phyloP scores from a whole-genome alignment of 2,888 invertebrate species.

The Tachina lurida region DNA sequence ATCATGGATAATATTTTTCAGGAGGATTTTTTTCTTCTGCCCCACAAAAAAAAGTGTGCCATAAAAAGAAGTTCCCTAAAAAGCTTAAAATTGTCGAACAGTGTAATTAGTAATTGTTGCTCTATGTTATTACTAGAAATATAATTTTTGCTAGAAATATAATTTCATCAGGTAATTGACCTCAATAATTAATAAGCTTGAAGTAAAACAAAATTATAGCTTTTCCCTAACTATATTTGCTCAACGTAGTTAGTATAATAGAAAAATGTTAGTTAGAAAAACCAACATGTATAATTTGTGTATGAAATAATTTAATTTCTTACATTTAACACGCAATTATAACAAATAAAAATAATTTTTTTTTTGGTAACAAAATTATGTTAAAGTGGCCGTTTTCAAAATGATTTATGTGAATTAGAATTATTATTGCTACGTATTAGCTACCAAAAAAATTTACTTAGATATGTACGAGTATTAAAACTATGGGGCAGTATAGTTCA shows the following conservation, averaged over 20 bases:
- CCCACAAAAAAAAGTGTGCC: no score
- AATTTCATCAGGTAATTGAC: neutral
- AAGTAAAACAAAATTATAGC: neutral
- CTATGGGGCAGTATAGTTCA: no score
- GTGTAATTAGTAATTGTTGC: no score
- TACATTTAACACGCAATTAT: slow-evolving; percentile 44
- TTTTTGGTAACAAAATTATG: neutral
- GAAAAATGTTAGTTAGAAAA: neutral
- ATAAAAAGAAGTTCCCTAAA: no score
- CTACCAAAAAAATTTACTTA: no score
- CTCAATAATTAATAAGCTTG: neutral
- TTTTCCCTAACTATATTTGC: neutral
- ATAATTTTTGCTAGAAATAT: neutral
- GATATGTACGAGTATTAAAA: no score
- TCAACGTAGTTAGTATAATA: neutral
- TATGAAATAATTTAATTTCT: slow-evolving; percentile 5
- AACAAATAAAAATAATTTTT: neutral
- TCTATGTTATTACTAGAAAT: no score
- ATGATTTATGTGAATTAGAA: no score
- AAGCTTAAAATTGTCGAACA: no score
- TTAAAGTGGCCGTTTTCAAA: neutral
- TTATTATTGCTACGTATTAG: neutral
- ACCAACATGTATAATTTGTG: neutral
- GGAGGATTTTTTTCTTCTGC: no score
- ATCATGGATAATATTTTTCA: no score